phyloP scores from a whole-genome alignment of 2,113 vertebrate genomes.

The Heloderma charlesbogerti region DNA sequence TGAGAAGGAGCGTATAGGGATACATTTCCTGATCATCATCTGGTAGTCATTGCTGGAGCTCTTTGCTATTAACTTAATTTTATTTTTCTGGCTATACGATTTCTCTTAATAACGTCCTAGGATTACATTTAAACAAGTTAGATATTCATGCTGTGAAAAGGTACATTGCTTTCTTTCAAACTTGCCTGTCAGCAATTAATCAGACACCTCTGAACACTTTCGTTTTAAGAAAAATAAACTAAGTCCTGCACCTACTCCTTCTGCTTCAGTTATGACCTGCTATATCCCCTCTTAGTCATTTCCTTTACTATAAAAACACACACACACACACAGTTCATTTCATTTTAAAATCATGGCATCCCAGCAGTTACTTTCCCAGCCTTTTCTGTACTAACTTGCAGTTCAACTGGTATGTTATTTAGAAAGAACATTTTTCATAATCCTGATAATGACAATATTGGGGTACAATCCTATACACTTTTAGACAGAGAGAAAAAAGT shows the following conservation, averaged over 20 bases:
- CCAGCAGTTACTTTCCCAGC: not conserved
- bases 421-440: not conserved
- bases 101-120: not conserved
- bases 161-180: not conserved
- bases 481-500: too few relatives aligned
- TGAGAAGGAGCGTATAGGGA: not conserved
- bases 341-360: not conserved
- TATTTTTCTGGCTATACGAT: not conserved
- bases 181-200: not conserved
- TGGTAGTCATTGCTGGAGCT: not conserved
- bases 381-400: not conserved
- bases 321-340: too few relatives aligned
- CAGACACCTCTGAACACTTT: not conserved
- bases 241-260: not conserved
- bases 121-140: not conserved
- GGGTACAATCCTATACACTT: too few relatives aligned
- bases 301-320: not conserved
- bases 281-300: not conserved
- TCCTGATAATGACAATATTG: not conserved
- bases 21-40: not conserved
- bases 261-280: not conserved
- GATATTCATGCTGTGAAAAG: not conserved
- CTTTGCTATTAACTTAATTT: not conserved
- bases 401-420: not conserved
- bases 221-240: not conserved